Evolutionary conservation across 2,797 vertebrate genomes (phyloP), one percentile per base, ranked within the genome.

Genomic region (Periparus ater): DNA sequence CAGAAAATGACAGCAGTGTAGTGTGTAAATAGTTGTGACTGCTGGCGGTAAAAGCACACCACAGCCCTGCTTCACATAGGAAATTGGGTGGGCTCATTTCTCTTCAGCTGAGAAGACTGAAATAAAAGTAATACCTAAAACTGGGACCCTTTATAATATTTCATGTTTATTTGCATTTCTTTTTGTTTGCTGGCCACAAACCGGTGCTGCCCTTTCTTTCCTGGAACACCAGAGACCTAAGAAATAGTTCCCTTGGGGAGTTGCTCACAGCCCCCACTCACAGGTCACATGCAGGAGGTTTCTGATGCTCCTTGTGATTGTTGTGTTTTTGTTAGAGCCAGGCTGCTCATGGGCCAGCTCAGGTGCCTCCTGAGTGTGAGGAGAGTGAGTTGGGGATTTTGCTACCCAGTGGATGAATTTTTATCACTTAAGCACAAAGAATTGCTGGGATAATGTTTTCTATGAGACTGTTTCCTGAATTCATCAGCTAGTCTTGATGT

Each of bases 281-380:
- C 11, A 51, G 38, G 22, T 53, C 8, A 17, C 0, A 0, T 19
- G 7, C 40, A 58, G n/a, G 5, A 22, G 25, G 1, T 55, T 83
- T 71, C 76, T 91, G 63, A 22, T 7, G 11, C 19, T 89, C 10
- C 65, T 53, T 57, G 68, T 10, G n/a, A 11, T 30, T 1, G 1
- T 18, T 57, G 44, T 2, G 1, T 1, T 34, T 17, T 20, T 62
- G 8, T 58, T 75, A 17, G 0, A 4, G 27, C 38, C 42, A 42
- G 42, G 47, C 38, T 42, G 61, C 21, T 78, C 4, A 0, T 42
- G 45, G 85, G 21, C 45, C 76, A 71, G 60, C 66, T 60, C 66
- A 54, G 61, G 8, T 62, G n/a, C 55, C 44, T 78, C 70, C 7
- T n/a, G 42, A 60, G 11, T 18, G 18, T 20, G 13, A 74, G 62